Percentiles rank a stretch among this genome's conserved stretches.
Evolutionary conservation across 2,113 vertebrate genomes (phyloP).

Genomic region (Pachycephala philippinensis): DNA sequence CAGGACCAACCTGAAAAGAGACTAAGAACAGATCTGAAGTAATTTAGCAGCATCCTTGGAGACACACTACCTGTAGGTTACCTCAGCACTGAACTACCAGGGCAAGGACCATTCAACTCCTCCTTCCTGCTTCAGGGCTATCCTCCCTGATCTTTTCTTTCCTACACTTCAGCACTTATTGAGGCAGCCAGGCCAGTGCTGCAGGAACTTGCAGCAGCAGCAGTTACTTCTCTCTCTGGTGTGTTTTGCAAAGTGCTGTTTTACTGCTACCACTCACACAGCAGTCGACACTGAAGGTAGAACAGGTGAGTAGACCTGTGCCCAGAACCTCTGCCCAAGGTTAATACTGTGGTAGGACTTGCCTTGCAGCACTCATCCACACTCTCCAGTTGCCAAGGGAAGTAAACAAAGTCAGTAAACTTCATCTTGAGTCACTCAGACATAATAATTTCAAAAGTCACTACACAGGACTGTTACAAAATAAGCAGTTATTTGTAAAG

Average conservation of each 20-base stretch:
- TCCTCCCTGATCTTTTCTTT: background rate
- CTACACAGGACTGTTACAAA: background rate
- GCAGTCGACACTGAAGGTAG: background rate
- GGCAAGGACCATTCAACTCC: background rate
- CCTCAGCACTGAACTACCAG: background rate
- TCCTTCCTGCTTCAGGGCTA: background rate
- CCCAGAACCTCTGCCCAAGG: background rate
- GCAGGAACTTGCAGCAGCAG: background rate
- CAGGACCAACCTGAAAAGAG: background rate
- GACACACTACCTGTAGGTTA: background rate
- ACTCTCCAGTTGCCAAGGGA: conserved; percentile 23
- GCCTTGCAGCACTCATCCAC: background rate
- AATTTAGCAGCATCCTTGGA: background rate
- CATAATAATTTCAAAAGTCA: background rate
- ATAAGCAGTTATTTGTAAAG: background rate
- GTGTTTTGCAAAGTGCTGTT: background rate
- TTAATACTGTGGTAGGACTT: background rate
- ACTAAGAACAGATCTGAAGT: background rate
- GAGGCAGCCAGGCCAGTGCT: background rate
- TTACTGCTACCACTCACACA: background rate
- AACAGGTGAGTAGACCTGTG: background rate
- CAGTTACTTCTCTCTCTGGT: background rate
- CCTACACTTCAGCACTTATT: background rate
- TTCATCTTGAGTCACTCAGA: conserved; percentile 22
- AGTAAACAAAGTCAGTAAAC: conserved; percentile 60